Evolutionary conservation across 2,113 vertebrate genomes (phyloP).

Genomic region (Nesoenas mayeri): DNA sequence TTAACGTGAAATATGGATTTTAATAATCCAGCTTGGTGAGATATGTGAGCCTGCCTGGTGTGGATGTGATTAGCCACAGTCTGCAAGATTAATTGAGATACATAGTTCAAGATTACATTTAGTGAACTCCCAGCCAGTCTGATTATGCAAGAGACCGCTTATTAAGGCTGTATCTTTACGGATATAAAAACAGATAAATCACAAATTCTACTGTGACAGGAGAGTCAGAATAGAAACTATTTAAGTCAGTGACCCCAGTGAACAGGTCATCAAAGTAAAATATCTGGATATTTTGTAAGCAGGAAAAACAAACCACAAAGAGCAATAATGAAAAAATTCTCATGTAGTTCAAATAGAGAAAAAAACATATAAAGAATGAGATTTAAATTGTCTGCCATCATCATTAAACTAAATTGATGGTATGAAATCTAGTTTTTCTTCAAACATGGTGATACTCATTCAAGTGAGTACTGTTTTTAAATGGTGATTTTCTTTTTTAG

Average conservation of each 20-base stretch:
- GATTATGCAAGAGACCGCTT: conserved; percentile 85
- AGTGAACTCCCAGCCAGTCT: conserved; percentile 76
- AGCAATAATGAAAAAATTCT: not conserved
- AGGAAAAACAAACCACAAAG: not conserved
- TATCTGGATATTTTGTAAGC: not conserved
- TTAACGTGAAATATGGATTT: conserved; percentile 89
- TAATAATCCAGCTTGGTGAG: conserved; percentile 87
- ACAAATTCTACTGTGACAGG: conserved; percentile 37
- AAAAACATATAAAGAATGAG: not conserved
- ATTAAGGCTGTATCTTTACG: conserved; percentile 78
- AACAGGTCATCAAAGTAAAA: conserved; percentile 4
- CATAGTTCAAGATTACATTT: conserved; percentile 80
- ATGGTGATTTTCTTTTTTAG: not conserved
- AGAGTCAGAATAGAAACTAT: conserved; percentile 11
- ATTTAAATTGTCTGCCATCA: not conserved
- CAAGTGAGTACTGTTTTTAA: not conserved
- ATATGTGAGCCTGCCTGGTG: conserved; percentile 77
- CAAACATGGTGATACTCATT: not conserved
- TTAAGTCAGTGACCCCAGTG: conserved; percentile 19
- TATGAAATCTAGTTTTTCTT: not conserved
- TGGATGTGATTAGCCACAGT: conserved; percentile 88
- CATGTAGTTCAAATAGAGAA: not conserved
- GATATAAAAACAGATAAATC: conserved; percentile 78
- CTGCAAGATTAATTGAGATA: conserved; percentile 92
- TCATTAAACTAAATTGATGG: not conserved